Base-by-base conservation (phyloP, 1,140 invertebrate species). In the Atopsyche davidsoni region DNA sequence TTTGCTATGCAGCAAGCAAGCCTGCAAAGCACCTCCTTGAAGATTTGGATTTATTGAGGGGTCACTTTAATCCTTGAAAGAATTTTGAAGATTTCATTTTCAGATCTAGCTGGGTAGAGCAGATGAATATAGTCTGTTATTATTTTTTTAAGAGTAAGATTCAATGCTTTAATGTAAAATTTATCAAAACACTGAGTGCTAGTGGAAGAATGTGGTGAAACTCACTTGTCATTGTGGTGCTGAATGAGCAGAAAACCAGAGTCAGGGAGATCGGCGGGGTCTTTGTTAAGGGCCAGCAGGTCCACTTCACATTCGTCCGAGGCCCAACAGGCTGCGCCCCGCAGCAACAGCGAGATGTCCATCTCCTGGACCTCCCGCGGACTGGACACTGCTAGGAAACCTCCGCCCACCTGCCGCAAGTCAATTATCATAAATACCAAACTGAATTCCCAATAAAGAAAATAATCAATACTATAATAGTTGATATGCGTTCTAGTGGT, bases 341-440 rank as follows among this genome's bases (percentile, higher is more conserved):
- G 67, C 23, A 96, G 72, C 21, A 98, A 71, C 21, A 93, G 67
- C 1, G 90, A 87, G 56, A 99, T 93, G 70, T 98, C 93, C 75
- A 99, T 85, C 73, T 99, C 96, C 71, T 98, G 92, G 10, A 99
- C 83, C 75, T 99, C 96, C 49, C 94, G 83, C 1, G 92, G 92
- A 51, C 94, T 98, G 10, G 94, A 89, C 53, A 99, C 73, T 4
- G 93, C 89, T 58, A 99, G 82, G 47, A 89, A 73, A 23, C 84
- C 88, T 49, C 79, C 75, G 59, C 84, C 86, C n/a, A 86, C 82
- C 87, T 92, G 60, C 7, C 64, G 60, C 31, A 35, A 36, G 2
- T 6, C n/a, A 7, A 28, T 7, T 28, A 28, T 28, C 25, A 28
- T 28, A 28, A 13, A 36, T 14, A 36, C 18, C 14, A 3, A 1